A percentile compares a stretch with the other conserved stretches of the same genome.
Evolutionary conservation across 2,888 invertebrate species (phyloP).

Genomic region (Congeria kusceri): DNA sequence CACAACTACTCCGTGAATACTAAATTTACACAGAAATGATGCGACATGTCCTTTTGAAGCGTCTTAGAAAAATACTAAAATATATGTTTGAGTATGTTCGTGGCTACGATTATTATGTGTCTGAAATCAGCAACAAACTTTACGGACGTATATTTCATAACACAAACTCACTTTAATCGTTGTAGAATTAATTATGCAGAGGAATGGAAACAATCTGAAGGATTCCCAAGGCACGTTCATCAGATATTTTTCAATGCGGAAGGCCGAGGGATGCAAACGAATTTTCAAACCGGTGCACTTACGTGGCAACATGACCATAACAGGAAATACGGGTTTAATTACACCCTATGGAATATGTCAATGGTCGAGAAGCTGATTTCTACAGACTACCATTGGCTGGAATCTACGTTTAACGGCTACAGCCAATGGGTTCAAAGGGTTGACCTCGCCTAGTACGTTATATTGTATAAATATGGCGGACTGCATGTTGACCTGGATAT

Average conservation of each 20-base stretch:
- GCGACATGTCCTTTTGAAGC: too few relatives aligned
- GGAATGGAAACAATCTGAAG: too few relatives aligned
- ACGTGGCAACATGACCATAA: background rate
- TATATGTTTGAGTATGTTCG: too few relatives aligned
- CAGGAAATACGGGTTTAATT: constrained; percentile 16
- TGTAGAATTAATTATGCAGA: too few relatives aligned
- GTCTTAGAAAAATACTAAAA: too few relatives aligned
- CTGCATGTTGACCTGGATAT: constrained; percentile 49
- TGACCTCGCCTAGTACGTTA: constrained; percentile 42
- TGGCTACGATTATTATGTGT: too few relatives aligned
- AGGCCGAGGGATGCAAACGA: background rate
- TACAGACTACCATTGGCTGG: constrained; percentile 25
- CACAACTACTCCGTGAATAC: too few relatives aligned
- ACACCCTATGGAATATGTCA: constrained; percentile 39
- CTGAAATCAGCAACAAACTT: too few relatives aligned
- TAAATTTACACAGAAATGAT: too few relatives aligned
- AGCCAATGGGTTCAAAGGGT: constrained; percentile 44
- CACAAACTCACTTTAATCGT: too few relatives aligned
- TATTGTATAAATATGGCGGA: constrained; percentile 46
- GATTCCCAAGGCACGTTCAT: background rate
- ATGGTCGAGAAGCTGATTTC: constrained; percentile 37
- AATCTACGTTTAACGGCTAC: constrained; percentile 34
- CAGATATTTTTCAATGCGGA: background rate
- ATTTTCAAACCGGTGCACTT: background rate
- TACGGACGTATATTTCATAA: too few relatives aligned